Evolutionary conservation across 2,797 vertebrate species (phyloP).

Genomic region (Masticophis lateralis): DNA sequence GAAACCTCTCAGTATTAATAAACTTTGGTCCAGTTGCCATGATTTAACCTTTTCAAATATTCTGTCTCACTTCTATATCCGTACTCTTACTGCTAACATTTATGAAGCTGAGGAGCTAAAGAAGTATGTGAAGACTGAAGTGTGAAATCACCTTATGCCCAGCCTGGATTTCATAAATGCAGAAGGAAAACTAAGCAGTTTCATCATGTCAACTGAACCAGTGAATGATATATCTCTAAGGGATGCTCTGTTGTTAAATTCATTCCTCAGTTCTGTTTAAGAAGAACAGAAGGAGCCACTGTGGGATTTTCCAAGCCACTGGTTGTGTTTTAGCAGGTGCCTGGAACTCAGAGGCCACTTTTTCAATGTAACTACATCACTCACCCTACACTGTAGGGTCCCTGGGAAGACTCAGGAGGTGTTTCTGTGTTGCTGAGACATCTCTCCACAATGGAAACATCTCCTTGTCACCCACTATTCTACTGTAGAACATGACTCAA

Average conservation of each 20-base stretch:
- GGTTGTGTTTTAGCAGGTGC: neutral
- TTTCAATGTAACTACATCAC: neutral
- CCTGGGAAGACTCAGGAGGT: neutral
- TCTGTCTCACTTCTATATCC: neutral
- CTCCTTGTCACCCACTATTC: neutral
- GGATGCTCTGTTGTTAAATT: neutral
- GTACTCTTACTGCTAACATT: neutral
- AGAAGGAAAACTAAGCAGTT: neutral
- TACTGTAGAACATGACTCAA: neutral
- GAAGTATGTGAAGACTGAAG: neutral
- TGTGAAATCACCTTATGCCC: neutral
- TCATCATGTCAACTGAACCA: neutral
- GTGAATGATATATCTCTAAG: neutral
- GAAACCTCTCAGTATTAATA: too few relatives aligned
- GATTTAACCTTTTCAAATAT: neutral
- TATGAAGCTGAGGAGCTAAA: neutral
- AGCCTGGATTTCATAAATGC: neutral
- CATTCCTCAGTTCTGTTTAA: neutral
- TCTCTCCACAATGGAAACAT: neutral
- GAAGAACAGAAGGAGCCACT: neutral
- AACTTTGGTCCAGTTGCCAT: neutral
- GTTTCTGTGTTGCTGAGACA: neutral
- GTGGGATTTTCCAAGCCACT: neutral
- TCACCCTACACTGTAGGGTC: neutral
- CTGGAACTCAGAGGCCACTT: neutral